Evolutionary conservation across 2,888 invertebrate genomes (phyloP).

Genomic region (Oligia latruncula): DNA sequence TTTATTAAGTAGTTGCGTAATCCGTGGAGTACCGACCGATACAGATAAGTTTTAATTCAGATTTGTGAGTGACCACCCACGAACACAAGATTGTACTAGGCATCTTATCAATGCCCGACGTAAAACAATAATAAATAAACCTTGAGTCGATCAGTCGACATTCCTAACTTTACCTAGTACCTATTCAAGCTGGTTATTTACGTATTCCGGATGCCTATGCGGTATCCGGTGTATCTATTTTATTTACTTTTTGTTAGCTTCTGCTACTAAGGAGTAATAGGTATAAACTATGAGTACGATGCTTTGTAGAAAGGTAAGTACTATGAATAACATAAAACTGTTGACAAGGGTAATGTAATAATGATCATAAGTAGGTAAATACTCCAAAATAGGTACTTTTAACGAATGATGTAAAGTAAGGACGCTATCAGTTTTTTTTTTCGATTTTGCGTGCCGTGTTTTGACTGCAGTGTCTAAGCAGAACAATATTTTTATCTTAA

Average conservation of each 20-base stretch:
- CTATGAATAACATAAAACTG: background rate
- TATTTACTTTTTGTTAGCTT: background rate
- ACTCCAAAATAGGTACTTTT: conserved; percentile 1
- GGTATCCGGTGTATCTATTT: background rate
- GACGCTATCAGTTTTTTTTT: conserved; percentile 1
- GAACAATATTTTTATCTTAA: background rate
- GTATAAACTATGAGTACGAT: background rate
- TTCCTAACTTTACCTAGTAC: background rate
- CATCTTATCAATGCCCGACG: background rate
- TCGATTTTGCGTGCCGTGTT: background rate
- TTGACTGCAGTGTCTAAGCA: no score
- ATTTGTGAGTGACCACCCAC: conserved; percentile 10
- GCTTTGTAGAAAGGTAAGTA: background rate
- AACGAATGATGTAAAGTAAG: background rate
- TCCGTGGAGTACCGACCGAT: background rate
- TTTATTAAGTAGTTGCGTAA: conserved; percentile 3
- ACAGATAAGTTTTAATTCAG: conserved; percentile 15
- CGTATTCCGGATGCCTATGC: background rate
- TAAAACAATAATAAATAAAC: conserved; percentile 8
- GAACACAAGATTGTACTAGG: background rate
- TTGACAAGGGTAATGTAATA: background rate
- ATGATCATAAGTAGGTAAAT: background rate
- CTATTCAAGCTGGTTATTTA: background rate
- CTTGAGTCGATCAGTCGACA: background rate
- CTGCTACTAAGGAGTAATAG: background rate